These are phyloP conservation scores for Enteromius argenteus DNA, from an alignment of 2,797 vertebrate genomes.

Conservation along the genomic window DNA sequence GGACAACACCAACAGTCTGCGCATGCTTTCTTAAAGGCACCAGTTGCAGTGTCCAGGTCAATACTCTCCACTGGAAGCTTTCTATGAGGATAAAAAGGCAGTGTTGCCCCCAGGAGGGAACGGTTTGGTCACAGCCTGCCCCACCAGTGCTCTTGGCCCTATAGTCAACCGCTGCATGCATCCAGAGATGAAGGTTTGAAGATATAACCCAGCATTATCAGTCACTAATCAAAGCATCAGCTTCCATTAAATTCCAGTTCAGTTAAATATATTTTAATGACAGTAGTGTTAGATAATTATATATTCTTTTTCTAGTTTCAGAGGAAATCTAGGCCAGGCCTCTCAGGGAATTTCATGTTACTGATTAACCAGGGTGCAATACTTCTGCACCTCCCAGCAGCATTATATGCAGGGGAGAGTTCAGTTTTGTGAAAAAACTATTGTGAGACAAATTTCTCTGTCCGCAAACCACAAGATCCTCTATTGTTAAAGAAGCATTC, in stretches of 20 bases:
- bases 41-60: slow-evolving; percentile 95
- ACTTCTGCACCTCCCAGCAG: not conserved
- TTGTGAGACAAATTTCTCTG: not conserved
- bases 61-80: slow-evolving; percentile 95
- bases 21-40: slow-evolving; percentile 77
- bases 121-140: slow-evolving; percentile 81
- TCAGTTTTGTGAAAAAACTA: slow-evolving; percentile 1
- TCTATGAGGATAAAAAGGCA: slow-evolving; percentile 98
- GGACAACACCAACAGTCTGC: not conserved
- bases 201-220: not conserved
- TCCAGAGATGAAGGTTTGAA: slow-evolving; percentile 95
- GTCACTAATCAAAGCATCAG: not conserved
- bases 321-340: slow-evolving; percentile 8
- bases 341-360: slow-evolving; percentile 4
- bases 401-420: not conserved
- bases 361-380: slow-evolving; percentile 12
- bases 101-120: slow-evolving; percentile 85
- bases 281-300: not conserved
- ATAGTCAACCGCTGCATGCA: slow-evolving; percentile 96
- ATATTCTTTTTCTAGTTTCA: not conserved
- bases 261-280: not conserved
- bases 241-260: not conserved
- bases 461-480: slow-evolving; percentile 25
- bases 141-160: slow-evolving; percentile 85
- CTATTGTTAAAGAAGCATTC: slow-evolving; percentile 34